Percentiles rank a stretch among this genome's conserved stretches.
Evolutionary conservation across 2,113 vertebrate species (phyloP).

Genomic region (Rhinichthys klamathensis): DNA sequence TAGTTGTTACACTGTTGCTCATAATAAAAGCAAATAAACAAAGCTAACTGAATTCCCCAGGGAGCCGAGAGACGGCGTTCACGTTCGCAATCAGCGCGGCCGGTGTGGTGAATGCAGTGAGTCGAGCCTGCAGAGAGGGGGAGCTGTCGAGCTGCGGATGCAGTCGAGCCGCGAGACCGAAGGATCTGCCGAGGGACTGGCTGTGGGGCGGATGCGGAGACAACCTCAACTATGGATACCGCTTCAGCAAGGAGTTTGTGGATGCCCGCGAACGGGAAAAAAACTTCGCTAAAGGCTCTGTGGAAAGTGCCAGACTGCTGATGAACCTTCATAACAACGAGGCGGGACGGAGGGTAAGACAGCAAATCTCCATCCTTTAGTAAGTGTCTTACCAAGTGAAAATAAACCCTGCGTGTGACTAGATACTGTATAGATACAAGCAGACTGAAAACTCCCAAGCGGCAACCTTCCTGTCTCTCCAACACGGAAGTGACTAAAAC

Average conservation of each 20-base stretch:
- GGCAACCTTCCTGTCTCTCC: too few species aligned
- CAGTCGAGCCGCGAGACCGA: constrained; percentile 90
- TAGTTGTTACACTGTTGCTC: background rate
- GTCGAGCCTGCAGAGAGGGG: constrained; percentile 88
- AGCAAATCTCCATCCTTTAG: too few species aligned
- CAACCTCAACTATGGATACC: constrained; percentile 95
- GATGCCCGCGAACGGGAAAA: constrained; percentile 95
- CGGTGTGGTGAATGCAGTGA: constrained; percentile 95
- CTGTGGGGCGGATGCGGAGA: constrained; percentile 98
- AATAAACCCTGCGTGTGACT: too few species aligned
- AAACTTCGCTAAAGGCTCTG: constrained; percentile 87
- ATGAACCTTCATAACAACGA: constrained; percentile 99
- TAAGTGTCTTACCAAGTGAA: too few species aligned
- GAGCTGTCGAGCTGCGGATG: constrained; percentile 82
- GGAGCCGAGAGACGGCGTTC: constrained; percentile 96
- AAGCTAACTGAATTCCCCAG: constrained; percentile 68
- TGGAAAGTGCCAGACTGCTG: constrained; percentile 86
- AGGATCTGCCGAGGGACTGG: constrained; percentile 96
- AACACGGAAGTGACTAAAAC: too few species aligned
- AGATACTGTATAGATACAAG: too few species aligned
- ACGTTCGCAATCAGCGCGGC: constrained; percentile 95
- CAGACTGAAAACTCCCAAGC: too few species aligned
- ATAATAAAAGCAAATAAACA: background rate
- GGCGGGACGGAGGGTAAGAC: constrained; percentile 90
- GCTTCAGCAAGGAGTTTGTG: constrained; percentile 97